Evolutionary conservation across 2,797 vertebrate genomes (phyloP), one percentile per base, ranked within the genome.

Genomic region (Borostomias antarcticus): DNA sequence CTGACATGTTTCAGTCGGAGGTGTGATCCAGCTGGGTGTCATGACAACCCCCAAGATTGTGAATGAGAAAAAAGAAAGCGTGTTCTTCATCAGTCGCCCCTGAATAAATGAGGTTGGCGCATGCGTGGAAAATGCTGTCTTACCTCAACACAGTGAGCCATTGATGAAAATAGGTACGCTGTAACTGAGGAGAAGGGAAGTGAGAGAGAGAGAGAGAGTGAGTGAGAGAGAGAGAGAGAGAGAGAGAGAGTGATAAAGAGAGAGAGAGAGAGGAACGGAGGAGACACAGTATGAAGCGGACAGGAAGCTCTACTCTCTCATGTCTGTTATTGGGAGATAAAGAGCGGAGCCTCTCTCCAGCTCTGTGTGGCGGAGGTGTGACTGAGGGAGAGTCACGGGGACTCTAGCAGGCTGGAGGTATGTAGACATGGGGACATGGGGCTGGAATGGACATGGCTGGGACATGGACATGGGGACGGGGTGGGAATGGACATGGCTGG

Each of bases 11-110:
- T 23, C 25, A 7, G 29, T 13, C 45, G 5, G 37, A 86, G 71
- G 80, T 80, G 82, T 76, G 62, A 80, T 54, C 19, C 75, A 4
- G 21, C 33, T 17, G 37, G 58, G 26, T 30, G 58, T 45, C 58
- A 61, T 29, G 40, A 28, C 37, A 45, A 47, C 56, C 21, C 56
- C 29, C 6, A 29, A 72, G 66, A 80, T 62, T 72, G 71, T 80
- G 78, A 85, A 82, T 73, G 25, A 23, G 26, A 47, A 30, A 8
- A 47, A 21, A 19, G 40, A 8, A 37, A 33, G 17, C 2, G 7
- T 40, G 7, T 51, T 9, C 5, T 33, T 57, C 54, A 32, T 19
- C 15, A 56, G 32, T 30, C 4, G 13, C 37, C 25, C 40, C 10
- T 17, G 58, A 28, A 47, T 19, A 19, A 61, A 61, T 60, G 3